These are phyloP conservation scores for Phalacrocorax pelagicus DNA, from an alignment of 2,113 vertebrate genomes.

Conservation along the genomic window DNA sequence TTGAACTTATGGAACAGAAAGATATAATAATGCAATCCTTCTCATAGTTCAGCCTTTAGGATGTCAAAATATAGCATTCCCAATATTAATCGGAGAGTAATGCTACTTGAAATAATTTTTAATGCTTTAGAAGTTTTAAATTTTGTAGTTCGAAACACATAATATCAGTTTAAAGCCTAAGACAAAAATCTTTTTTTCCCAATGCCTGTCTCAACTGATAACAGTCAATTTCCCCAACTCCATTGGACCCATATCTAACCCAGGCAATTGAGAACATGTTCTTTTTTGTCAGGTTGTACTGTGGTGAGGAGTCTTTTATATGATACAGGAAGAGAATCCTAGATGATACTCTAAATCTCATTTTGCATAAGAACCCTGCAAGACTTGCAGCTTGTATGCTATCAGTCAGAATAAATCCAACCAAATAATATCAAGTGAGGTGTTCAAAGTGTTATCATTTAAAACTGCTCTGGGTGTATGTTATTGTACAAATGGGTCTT, in stretches of 20 bases:
- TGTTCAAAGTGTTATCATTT: conserved; percentile 19
- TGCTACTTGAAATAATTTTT: not conserved
- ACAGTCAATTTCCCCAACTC: not conserved
- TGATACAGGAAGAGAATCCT: not conserved
- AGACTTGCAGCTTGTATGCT: not conserved
- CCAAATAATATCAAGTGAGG: not conserved
- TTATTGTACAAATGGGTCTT: not conserved
- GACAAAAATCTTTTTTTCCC: not conserved
- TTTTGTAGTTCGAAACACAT: not conserved
- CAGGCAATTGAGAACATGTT: not conserved
- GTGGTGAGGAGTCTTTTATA: not conserved
- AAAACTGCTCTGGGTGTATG: not conserved
- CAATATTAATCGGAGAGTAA: not conserved
- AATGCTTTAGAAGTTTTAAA: not conserved
- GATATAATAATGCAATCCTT: not conserved
- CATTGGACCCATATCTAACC: not conserved
- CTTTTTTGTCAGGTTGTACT: not conserved
- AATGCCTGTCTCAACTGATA: not conserved
- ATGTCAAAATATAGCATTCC: not conserved
- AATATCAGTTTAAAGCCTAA: not conserved
- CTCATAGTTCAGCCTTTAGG: not conserved
- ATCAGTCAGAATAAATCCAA: not conserved
- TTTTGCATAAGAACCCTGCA: not conserved
- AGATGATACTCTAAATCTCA: not conserved
- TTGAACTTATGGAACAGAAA: not conserved